Evolutionary conservation across 2,888 invertebrate species (phyloP), one percentile per base, ranked within the genome.

Genomic region (Exephanes ischioxanthus): DNA sequence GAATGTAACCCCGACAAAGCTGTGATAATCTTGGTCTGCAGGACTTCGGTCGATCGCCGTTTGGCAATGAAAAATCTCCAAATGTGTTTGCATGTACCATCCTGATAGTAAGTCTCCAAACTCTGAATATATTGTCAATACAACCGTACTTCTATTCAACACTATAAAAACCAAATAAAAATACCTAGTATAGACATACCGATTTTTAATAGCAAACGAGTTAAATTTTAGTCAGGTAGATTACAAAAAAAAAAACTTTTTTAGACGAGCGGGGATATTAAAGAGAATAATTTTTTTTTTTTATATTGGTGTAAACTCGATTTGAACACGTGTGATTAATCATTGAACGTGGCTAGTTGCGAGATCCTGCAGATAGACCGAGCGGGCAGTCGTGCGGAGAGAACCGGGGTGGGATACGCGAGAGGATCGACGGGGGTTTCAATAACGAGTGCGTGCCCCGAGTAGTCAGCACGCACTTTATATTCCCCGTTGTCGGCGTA

Each of bases 391-490:
- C 51, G 70, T 53, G 63, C 63, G 33, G 30, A 63, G 30, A 33
- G 30, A 1, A 33, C 30, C 63, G n/a, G 33, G 37, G 55, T 48
- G 45, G 33, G 16, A 16, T 1, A 63, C 19, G 45, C 11, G 45
- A 45, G 80, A 67, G 61, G 41, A 73, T 81, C 72, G 72, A 67
- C 67, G 63, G 33, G 72, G 58, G 48, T 82, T 83, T 83, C 67
- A 80, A 83, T 80, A 72, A 80, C 76, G 80, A 76, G 76, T 83
- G 83, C 83, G 85, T 83, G 80, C 63, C 16, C 26, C 63, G 63
- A n/a, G 63, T 63, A 33, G 63, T 63, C 70, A 75, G 58, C 81
- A 80, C 83, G 85, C 83, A 77, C 77, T 85, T 85, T 85, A 83
- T 85, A 83, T 83, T 83, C 63, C 73, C 66, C 80, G 70, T 67